Evolutionary conservation across 2,888 invertebrate genomes (phyloP).

Genomic region (Yponomeuta cagnagella): DNA sequence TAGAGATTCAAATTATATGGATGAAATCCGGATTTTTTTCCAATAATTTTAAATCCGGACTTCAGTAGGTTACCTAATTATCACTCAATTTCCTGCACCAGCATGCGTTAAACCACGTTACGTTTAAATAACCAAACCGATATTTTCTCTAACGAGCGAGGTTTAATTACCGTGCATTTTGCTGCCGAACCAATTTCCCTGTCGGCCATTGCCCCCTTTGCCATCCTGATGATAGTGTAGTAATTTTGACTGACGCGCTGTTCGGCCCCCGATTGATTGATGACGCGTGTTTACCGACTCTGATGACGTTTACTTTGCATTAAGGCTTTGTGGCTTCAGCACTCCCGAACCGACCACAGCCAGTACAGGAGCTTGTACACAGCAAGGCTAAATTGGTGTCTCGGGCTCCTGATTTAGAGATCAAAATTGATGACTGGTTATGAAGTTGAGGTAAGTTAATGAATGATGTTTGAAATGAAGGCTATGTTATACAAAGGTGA

Average conservation of each 20-base stretch:
- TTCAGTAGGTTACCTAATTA: no score
- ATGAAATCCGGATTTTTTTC: no score
- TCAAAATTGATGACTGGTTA: background rate
- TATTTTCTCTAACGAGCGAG: background rate
- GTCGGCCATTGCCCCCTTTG: background rate
- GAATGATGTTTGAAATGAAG: no score
- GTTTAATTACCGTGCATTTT: background rate
- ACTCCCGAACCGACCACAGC: background rate
- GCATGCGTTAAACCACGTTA: no score
- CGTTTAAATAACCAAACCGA: no score
- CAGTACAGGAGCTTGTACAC: background rate
- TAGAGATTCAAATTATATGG: no score
- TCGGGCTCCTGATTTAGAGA: background rate
- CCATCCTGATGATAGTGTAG: constrained; percentile 4
- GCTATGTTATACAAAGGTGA: no score
- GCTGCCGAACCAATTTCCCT: background rate
- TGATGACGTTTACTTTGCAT: constrained; percentile 12
- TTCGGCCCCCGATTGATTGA: constrained; percentile 3
- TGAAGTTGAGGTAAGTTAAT: no score
- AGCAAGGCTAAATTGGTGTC: background rate
- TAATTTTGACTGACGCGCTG: background rate
- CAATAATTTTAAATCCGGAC: no score
- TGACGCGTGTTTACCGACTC: constrained; percentile 3
- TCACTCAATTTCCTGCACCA: no score
- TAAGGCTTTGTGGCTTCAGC: background rate